A percentile compares a stretch with the other conserved stretches of the same genome.
Conservation (phyloP, 92 coral and sea anemone genomes). For the Parazoanthus swiftii region DNA sequence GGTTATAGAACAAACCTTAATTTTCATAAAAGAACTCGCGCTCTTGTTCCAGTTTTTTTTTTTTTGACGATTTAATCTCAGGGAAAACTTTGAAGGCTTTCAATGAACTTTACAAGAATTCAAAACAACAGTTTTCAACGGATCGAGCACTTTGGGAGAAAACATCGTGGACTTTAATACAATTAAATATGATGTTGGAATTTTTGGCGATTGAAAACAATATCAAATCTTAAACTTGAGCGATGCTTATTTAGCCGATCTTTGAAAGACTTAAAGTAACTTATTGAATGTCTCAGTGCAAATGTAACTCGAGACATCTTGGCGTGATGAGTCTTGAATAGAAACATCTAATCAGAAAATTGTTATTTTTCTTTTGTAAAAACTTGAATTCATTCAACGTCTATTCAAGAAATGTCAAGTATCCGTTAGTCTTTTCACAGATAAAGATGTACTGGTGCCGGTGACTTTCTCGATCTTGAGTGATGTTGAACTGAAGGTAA, state of each 20-base stretch:
- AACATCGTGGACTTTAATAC: background rate
- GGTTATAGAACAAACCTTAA: too few species aligned
- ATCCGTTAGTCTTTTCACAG: background rate
- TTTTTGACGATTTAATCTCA: background rate
- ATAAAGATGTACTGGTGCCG: background rate
- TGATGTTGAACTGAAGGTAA: background rate
- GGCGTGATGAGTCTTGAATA: background rate
- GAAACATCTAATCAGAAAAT: background rate
- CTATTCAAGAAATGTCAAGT: background rate
- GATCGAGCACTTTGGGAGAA: background rate
- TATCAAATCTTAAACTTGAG: background rate
- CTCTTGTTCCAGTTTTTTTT: too few species aligned
- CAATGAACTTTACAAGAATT: background rate
- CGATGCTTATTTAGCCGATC: background rate
- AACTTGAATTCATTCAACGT: background rate
- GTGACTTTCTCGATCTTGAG: background rate
- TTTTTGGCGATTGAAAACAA: background rate
- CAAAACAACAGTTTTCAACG: background rate
- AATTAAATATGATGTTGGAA: too few species aligned
- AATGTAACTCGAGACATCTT: background rate
- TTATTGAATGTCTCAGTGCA: background rate
- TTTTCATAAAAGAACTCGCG: too few species aligned
- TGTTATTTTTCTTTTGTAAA: background rate
- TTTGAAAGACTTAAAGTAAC: background rate
- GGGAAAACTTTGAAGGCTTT: too few species aligned